Conservation (phyloP, 1,140 invertebrate species). For the Geopemphigus sp. region DNA sequence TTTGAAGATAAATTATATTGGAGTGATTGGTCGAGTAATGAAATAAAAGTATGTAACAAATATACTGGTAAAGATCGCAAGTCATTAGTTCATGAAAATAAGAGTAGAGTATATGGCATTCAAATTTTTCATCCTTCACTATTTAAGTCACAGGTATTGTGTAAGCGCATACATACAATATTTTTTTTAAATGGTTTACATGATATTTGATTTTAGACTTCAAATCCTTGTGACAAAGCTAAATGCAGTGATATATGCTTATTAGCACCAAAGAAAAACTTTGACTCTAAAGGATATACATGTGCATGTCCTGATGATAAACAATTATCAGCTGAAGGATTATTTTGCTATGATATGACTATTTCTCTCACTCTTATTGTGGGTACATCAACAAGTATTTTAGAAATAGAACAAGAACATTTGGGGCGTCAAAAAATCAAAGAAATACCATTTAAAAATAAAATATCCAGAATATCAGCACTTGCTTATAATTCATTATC, state of each 20-base stretch:
- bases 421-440: conserved; percentile 56
- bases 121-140: conserved; percentile 69
- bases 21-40: conserved; percentile 73
- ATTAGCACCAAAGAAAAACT: conserved; percentile 60
- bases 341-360: conserved; percentile 56
- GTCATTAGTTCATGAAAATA: conserved; percentile 58
- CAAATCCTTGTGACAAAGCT: conserved; percentile 68
- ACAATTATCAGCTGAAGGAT: conserved; percentile 58
- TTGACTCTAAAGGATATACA: conserved; percentile 56
- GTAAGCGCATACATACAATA: neutral
- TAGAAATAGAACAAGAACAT: conserved; percentile 55
- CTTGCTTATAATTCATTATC: conserved; percentile 55
- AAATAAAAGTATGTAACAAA: conserved; percentile 68
- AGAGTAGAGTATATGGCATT: conserved; percentile 62
- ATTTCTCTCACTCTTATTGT: conserved; percentile 53
- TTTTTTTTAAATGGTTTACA: neutral
- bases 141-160: conserved; percentile 46
- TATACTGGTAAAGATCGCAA: conserved; percentile 64
- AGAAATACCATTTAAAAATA: conserved; percentile 42
- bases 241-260: conserved; percentile 80
- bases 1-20: conserved; percentile 87
- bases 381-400: conserved; percentile 53
- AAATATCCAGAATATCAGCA: conserved; percentile 51
- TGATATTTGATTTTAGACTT: conserved; percentile 52
- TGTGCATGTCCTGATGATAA: conserved; percentile 81